phyloP scores from a whole-genome alignment of 2,888 invertebrate species.

The Lasioglossum pauxillum region DNA sequence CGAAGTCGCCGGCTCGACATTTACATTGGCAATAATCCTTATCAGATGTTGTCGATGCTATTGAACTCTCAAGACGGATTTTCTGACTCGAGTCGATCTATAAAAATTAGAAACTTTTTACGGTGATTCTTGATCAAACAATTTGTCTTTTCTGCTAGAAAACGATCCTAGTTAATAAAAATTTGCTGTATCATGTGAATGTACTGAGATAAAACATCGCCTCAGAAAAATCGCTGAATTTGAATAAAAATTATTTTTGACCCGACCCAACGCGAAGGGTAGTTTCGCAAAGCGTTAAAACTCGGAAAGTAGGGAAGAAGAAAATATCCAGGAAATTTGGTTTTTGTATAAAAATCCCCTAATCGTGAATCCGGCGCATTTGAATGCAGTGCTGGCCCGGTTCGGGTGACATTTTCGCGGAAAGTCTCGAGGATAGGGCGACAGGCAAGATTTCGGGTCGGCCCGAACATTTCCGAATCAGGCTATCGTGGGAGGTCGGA shows the following conservation, averaged over 20 bases:
- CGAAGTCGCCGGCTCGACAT: neutral
- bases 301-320: neutral
- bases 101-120: too few species aligned
- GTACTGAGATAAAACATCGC: too few species aligned
- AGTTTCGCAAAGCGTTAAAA: neutral
- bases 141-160: neutral
- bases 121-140: neutral
- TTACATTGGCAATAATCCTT: neutral
- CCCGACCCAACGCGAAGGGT: neutral
- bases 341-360: neutral
- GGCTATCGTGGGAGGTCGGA: neutral
- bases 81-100: neutral
- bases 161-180: neutral
- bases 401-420: neutral
- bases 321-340: neutral
- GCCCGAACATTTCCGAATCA: conserved; percentile 3
- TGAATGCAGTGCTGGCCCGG: neutral
- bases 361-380: neutral
- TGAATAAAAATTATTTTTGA: neutral
- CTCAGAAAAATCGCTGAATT: too few species aligned
- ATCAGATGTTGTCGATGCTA: neutral
- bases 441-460: neutral
- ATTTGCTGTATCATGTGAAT: neutral
- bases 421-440: neutral
- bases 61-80: neutral